Base-by-base conservation (phyloP, 2,888 invertebrate genomes). In the Tiliacea aurago region DNA sequence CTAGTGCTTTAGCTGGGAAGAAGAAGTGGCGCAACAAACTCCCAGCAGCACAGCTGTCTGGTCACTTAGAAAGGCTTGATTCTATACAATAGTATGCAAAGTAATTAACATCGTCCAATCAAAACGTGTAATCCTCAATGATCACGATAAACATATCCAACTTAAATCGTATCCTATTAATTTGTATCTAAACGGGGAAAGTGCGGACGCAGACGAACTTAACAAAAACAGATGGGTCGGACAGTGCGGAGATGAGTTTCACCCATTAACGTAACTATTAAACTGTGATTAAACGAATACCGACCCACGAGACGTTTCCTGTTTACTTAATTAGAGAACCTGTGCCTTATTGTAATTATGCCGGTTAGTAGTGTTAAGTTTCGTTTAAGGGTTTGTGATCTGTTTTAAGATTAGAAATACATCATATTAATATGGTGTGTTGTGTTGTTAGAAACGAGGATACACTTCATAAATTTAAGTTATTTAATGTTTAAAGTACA, bases 281-380 rank as follows among this genome's bases (percentile, higher is more conserved):
- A 75, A 90, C 88, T 87, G 80, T 90, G 91, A 94, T 94, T 94
- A 94, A 91, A 91, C 87, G 93, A 92, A 93, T 94, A 88, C 93
- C 92, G 85, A 84, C 90, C 70, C 59, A 89, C 85, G 83, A 85
- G 82, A 80, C 84, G 89, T 89, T 94, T 95, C 95, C 94, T 94
- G 94, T 93, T 91, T 83, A 83, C 74, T 80, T 86, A 87, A 85
- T 87, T 87, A 86, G 76, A 85, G 81, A 81, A 82, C 73, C 63
- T 73, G 74, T 67, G 72, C 70, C 65, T 79, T 84, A 83, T 83
- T 85, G 84, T 83, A 81, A 84, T 84, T 78, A 79, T 76, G 71
- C 51, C 41, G 56, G 69, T 66, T 67, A 55, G 63, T 63, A 45
- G 70, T 64, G 74, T 78, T 62, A 65, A 71, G 64, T 41, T 65